A percentile compares a stretch with the other conserved stretches of the same genome.
These are phyloP conservation scores for Micrasema longulum DNA, from an alignment of 1,140 invertebrate genomes.

Conservation along the genomic window DNA sequence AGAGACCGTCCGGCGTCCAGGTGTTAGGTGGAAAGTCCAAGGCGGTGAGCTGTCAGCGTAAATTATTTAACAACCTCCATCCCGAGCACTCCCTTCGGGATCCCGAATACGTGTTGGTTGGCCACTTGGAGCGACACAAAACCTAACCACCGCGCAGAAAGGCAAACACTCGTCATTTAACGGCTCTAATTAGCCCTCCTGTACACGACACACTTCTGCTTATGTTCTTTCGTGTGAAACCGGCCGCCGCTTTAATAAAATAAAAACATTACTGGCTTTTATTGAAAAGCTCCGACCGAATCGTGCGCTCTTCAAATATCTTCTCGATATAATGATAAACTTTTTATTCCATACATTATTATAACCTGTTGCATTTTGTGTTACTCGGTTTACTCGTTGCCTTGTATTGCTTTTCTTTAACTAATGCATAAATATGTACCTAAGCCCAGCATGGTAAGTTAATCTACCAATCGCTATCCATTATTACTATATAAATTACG, in stretches of 20 bases:
- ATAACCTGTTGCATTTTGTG: slow-evolving; percentile 15
- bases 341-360: neutral
- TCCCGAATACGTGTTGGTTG: slow-evolving; percentile 4
- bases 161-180: neutral
- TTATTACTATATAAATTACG: no score
- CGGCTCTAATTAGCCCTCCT: neutral
- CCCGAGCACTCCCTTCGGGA: no score
- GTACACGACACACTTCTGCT: neutral
- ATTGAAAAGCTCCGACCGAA: slow-evolving; percentile 2
- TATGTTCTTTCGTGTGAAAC: no score
- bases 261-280: neutral
- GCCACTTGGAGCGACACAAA: neutral
- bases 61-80: slow-evolving; percentile 40
- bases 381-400: neutral
- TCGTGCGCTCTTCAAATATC: neutral
- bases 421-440: no score
- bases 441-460: slow-evolving; percentile 6
- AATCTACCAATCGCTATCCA: no score
- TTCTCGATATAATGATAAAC: neutral
- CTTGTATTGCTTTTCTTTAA: slow-evolving; percentile 28
- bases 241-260: no score
- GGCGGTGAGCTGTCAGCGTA: slow-evolving; percentile 48
- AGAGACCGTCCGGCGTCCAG: slow-evolving; percentile 26
- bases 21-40: slow-evolving; percentile 29
- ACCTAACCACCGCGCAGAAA: slow-evolving; percentile 11